phyloP scores from a whole-genome alignment of 2,797 vertebrate species.

The Ctenopoma kingsleyae region DNA sequence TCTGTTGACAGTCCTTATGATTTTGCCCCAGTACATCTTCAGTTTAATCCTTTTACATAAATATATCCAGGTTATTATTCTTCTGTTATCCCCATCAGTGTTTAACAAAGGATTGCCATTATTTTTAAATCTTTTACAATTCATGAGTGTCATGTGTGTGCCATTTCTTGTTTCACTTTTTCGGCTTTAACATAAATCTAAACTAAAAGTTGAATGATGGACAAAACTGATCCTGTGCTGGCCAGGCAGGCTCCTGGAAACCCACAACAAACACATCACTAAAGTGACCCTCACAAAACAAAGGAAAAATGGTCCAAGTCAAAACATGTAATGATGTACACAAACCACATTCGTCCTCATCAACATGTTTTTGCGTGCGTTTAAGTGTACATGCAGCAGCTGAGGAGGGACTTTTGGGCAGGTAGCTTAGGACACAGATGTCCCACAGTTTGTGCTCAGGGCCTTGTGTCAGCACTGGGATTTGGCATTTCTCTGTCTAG shows the following conservation, averaged over 20 bases:
- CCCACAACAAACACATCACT: constrained; percentile 67
- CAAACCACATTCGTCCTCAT: constrained; percentile 23
- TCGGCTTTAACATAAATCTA: background rate
- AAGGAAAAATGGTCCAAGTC: constrained; percentile 44
- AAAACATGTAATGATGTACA: constrained; percentile 67
- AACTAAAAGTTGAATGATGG: constrained; percentile 1
- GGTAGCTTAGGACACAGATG: background rate
- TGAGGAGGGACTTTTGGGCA: constrained; percentile 4
- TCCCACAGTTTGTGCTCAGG: constrained; percentile 4
- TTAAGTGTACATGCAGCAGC: background rate
- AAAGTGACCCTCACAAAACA: constrained; percentile 59
- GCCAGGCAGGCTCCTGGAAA: constrained; percentile 32
- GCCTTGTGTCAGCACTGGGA: background rate
- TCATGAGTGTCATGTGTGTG: background rate
- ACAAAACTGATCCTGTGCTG: constrained; percentile 34
- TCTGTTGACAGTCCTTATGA: background rate
- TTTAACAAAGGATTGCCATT: background rate
- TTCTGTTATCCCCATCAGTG: background rate
- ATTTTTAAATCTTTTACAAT: background rate
- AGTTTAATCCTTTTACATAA: background rate
- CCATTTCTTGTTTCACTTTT: background rate
- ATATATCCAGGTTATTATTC: background rate
- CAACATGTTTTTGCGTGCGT: background rate
- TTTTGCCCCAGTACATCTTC: background rate
- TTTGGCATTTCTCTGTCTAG: constrained; percentile 9